Percentiles rank a stretch among this genome's conserved stretches.
phyloP scores from a whole-genome alignment of 2,113 vertebrate species.

The Neofelis nebulosa region DNA sequence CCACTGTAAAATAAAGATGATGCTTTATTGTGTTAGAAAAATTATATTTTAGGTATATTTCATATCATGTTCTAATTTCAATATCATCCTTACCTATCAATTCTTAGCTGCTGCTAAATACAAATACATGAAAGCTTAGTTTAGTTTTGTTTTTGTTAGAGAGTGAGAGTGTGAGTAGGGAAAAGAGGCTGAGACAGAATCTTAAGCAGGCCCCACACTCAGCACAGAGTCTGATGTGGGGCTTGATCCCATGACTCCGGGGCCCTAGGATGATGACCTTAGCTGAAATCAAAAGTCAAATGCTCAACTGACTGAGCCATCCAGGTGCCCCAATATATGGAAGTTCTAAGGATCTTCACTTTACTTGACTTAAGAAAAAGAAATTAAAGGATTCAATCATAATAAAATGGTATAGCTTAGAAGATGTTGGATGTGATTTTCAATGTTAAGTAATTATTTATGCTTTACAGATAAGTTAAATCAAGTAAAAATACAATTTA shows the following conservation, averaged over 20 bases:
- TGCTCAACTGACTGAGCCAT: no score
- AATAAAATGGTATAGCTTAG: not conserved
- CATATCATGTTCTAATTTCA: not conserved
- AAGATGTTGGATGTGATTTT: not conserved
- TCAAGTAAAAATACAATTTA: not conserved
- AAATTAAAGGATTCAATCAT: not conserved
- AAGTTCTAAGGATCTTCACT: not conserved
- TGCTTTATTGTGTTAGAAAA: not conserved
- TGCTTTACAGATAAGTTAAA: not conserved
- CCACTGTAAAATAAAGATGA: not conserved
- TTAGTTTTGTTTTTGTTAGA: no score
- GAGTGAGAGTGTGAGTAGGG: no score
- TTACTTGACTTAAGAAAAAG: slow-evolving; percentile 1
- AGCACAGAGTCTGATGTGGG: no score
- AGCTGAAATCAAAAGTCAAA: no score
- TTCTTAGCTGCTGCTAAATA: not conserved
- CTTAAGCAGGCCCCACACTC: no score
- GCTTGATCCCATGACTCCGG: no score
- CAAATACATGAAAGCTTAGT: no score
- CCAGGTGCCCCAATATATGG: not conserved
- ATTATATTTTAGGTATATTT: not conserved
- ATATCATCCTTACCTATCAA: not conserved
- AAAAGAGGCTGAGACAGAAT: no score
- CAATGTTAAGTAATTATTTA: not conserved
- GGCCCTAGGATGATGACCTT: no score